phyloP scores from a whole-genome alignment of 1,140 invertebrate genomes.

The Zophobas atratus region DNA sequence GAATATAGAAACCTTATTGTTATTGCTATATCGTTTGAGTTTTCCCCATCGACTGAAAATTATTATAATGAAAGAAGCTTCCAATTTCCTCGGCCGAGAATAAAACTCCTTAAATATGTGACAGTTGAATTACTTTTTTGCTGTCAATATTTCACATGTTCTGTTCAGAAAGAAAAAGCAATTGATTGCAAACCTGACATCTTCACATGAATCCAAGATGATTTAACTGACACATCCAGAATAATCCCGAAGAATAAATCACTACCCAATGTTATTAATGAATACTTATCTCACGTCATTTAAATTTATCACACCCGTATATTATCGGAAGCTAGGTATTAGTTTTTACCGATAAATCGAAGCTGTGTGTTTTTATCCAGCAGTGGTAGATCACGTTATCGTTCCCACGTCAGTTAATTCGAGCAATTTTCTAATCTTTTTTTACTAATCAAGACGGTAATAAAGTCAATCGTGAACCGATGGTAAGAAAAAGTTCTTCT shows the following conservation, averaged over 20 bases:
- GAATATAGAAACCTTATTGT: not conserved
- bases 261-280: constrained; percentile 24
- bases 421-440: constrained; percentile 20
- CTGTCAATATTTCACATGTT: constrained; percentile 9
- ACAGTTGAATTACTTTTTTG: constrained; percentile 37
- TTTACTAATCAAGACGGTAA: constrained; percentile 35
- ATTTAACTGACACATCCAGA: constrained; percentile 27
- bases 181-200: constrained; percentile 17
- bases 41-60: not conserved
- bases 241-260: constrained; percentile 30
- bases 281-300: constrained; percentile 9
- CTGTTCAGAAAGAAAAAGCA: constrained; percentile 14
- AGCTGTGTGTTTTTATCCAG: not conserved
- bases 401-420: constrained; percentile 12
- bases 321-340: constrained; percentile 10
- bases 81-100: not conserved
- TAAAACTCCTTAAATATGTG: constrained; percentile 40
- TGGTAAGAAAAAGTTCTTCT: constrained; percentile 20
- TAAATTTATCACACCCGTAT: constrained; percentile 30
- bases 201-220: constrained; percentile 20
- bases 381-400: constrained; percentile 10
- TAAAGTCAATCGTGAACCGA: constrained; percentile 36
- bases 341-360: constrained; percentile 13
- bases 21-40: not conserved
- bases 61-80: constrained; percentile 20